Conservation (phyloP, 2,888 invertebrate genomes). For the Cryptocheilus praepositus region DNA sequence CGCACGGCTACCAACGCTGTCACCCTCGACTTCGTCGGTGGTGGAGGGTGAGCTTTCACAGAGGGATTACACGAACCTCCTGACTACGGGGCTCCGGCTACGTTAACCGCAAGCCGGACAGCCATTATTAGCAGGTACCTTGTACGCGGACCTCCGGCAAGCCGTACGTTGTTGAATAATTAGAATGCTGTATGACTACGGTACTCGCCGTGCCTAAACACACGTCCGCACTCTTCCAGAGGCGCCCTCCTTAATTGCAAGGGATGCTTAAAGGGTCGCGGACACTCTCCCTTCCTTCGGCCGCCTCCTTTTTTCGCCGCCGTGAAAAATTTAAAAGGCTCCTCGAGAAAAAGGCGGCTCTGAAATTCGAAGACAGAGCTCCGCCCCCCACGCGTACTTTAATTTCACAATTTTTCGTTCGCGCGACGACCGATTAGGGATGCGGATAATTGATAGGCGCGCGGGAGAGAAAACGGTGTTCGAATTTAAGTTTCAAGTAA, state of each 20-base stretch:
- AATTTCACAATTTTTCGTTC: too few species aligned
- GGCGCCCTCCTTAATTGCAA: constrained; percentile 18
- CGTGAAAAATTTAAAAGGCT: constrained; percentile 4
- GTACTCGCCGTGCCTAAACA: constrained; percentile 31
- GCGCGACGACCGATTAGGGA: too few species aligned
- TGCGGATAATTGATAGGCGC: too few species aligned
- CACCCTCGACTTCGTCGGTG: constrained; percentile 62
- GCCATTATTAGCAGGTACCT: constrained; percentile 69
- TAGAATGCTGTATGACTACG: constrained; percentile 51
- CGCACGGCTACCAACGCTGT: constrained; percentile 50
- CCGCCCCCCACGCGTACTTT: constrained; percentile 10
- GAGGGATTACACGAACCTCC: constrained; percentile 70
- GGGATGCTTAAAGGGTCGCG: constrained; percentile 3
- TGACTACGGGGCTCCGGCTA: constrained; percentile 57
- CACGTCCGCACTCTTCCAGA: constrained; percentile 14
- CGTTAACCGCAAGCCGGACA: constrained; percentile 70
- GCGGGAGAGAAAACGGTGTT: too few species aligned
- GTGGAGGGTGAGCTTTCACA: constrained; percentile 65
- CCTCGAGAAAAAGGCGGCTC: not conserved
- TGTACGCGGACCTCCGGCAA: constrained; percentile 48
- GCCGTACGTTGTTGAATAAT: constrained; percentile 61
- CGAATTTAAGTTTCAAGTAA: too few species aligned
- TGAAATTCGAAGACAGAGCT: constrained; percentile 4
- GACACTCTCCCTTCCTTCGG: constrained; percentile 9
- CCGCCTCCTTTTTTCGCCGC: constrained; percentile 1